Evolutionary conservation across 2,797 vertebrate genomes (phyloP), one percentile per base, ranked within the genome.

Genomic region (Champsocephalus gunnari): DNA sequence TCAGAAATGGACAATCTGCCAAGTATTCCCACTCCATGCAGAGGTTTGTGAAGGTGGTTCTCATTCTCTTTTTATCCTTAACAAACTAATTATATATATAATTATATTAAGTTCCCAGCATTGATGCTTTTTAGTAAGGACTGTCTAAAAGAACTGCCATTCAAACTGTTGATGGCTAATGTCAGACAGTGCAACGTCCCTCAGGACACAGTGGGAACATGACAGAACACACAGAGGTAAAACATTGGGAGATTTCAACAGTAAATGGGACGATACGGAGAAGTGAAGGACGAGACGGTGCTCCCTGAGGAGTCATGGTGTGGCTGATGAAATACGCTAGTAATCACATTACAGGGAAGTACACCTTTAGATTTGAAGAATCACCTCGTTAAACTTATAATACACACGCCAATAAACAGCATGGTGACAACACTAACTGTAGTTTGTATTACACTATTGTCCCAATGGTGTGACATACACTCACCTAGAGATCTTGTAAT

Each of bases 261-360:
- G 10, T 49, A 19, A 55, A 68, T 49, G 19, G 11, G 9, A 21
- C 7, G 13, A 54, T 41, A 17, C 0, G 41, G 17, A 48, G 49
- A 56, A 21, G 21, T 49, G 34, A 64, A 38, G 56, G 50, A 64
- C 43, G 48, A 38, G 24, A 62, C 48, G 19, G 16, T 12, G 3
- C 24, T 64, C 65, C 59, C 47, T 49, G 44, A 66, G 66, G 63
- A 21, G 24, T 57, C 34, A 54, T 55, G 5, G 13, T 56, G 54
- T 62, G 61, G 64, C 68, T 76, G 76, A 83, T 51, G 72, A 72
- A 79, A 83, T 56, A 56, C 58, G n/a, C 43, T 41, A 12, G 68
- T 68, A 75, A 38, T 68, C 64, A 60, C 68, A 68, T 59, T 75
- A 48, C 68, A 72, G 11, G 0, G 45, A 66, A 45, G 43, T 44